A percentile compares a stretch with the other conserved stretches of the same genome.
Evolutionary conservation across 2,113 vertebrate species (phyloP).

Genomic region (Galemys pyrenaicus): DNA sequence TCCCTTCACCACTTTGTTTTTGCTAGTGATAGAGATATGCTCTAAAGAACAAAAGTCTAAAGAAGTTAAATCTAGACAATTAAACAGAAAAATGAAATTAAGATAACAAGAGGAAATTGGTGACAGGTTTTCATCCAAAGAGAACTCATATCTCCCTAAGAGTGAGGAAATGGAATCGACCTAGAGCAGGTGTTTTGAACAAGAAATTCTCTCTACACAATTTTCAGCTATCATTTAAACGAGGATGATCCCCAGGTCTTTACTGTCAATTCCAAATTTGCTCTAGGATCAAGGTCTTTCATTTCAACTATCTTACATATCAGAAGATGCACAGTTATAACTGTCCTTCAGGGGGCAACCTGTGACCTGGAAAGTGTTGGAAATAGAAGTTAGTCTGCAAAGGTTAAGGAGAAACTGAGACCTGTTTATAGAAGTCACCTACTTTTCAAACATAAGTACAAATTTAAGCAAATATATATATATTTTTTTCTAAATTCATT

Average conservation of each 20-base stretch:
- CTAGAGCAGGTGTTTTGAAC: background rate
- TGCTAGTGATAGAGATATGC: background rate
- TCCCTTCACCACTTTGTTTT: background rate
- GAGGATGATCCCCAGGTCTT: background rate
- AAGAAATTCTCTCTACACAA: background rate
- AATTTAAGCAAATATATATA: background rate
- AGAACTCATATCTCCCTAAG: background rate
- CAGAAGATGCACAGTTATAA: background rate
- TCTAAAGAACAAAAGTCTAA: background rate
- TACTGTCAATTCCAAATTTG: conserved; percentile 18
- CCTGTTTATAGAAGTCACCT: background rate
- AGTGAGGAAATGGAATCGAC: background rate
- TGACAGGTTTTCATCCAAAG: background rate
- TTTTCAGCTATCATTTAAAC: background rate
- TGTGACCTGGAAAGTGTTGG: background rate
- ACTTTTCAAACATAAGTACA: background rate
- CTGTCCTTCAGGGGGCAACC: background rate
- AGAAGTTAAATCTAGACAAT: no score
- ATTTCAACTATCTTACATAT: background rate
- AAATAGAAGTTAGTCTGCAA: conserved; percentile 28
- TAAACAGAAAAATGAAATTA: background rate
- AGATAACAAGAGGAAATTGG: background rate
- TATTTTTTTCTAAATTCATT: background rate
- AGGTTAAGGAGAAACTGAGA: background rate
- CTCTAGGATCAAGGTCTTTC: background rate